Percentiles rank a stretch among this genome's conserved stretches.
phyloP scores from a whole-genome alignment of 1,140 invertebrate genomes.

The Tetramorium alpestre region DNA sequence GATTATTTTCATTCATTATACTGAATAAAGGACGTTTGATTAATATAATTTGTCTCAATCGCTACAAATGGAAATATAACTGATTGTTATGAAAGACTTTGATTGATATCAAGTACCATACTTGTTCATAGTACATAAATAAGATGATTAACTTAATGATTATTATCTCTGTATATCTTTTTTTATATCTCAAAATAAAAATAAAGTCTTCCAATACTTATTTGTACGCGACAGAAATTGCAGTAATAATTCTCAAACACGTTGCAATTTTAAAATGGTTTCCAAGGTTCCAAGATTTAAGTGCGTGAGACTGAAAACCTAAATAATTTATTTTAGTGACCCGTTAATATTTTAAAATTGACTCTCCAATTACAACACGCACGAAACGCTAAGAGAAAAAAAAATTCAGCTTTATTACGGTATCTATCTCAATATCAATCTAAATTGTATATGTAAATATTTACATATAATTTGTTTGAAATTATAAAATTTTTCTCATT shows the following conservation, averaged over 20 bases:
- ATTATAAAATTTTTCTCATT: background rate
- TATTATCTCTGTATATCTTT: background rate
- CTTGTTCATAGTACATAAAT: background rate
- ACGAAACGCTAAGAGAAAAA: background rate
- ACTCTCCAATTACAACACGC: background rate
- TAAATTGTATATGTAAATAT: background rate
- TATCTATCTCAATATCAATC: background rate
- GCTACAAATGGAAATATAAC: background rate
- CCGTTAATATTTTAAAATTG: slow-evolving; percentile 1
- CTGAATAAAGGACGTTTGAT: background rate
- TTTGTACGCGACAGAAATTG: background rate
- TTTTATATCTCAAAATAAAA: background rate
- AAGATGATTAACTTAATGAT: background rate
- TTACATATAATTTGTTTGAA: background rate
- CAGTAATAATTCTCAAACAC: background rate
- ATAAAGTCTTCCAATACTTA: background rate
- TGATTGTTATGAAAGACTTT: background rate
- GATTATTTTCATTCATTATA: background rate
- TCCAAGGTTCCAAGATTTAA: background rate
- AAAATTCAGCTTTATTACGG: background rate
- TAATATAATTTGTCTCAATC: background rate
- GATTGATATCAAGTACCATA: background rate
- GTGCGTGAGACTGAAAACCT: background rate
- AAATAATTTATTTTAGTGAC: background rate
- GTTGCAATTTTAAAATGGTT: background rate